Percentiles rank a stretch among this genome's conserved stretches.
phyloP scores from a whole-genome alignment of 2,797 vertebrate species.

The Rallus crepitans region DNA sequence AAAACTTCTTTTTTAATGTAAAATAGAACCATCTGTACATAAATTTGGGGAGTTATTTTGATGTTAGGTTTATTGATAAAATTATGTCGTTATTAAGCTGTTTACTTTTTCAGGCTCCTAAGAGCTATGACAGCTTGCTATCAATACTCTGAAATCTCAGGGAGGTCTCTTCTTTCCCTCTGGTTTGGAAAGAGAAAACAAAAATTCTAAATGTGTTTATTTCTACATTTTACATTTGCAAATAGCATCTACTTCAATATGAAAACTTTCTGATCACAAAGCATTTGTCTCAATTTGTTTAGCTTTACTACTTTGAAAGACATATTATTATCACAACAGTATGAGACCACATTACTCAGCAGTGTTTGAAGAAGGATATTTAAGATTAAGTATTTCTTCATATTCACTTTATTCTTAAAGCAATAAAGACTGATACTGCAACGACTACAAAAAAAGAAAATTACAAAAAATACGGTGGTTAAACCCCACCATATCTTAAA shows the following conservation, averaged over 20 bases:
- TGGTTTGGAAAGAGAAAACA: neutral
- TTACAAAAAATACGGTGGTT: neutral
- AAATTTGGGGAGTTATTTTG: neutral
- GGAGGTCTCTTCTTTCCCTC: neutral
- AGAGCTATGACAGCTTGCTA: conserved; percentile 7
- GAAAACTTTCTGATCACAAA: neutral
- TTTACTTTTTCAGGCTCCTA: conserved; percentile 21
- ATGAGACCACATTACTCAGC: neutral
- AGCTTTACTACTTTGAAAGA: neutral
- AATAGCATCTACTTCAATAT: neutral
- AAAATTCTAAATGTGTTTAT: neutral
- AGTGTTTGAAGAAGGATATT: neutral
- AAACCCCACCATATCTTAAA: neutral
- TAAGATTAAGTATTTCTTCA: neutral
- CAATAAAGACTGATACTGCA: neutral
- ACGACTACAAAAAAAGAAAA: neutral
- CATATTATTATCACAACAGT: neutral
- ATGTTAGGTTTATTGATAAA: conserved; percentile 44
- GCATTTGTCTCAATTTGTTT: neutral
- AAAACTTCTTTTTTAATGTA: neutral
- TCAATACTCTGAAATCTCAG: neutral
- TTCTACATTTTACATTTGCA: neutral
- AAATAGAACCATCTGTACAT: conserved; percentile 33
- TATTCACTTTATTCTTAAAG: neutral
- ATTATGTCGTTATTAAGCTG: conserved; percentile 3